Conservation (phyloP, 2,797 vertebrate species). For the Neosilurus hyrtlii region DNA sequence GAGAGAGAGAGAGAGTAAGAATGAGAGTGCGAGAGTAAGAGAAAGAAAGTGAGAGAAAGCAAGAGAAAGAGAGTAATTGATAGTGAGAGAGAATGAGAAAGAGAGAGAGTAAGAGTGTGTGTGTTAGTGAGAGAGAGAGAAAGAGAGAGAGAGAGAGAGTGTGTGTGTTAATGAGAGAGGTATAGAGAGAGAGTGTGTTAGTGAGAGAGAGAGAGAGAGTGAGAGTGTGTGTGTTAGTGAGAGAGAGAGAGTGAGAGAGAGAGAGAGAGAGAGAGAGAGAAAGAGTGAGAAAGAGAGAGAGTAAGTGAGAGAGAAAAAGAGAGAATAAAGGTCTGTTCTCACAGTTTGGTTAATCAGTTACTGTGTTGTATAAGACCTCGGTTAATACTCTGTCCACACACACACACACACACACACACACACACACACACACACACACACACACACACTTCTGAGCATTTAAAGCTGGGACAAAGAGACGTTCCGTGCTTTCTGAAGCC, state of each 20-base stretch:
- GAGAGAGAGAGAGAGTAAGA: too few species aligned
- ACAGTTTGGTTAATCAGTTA: slow-evolving; percentile 44
- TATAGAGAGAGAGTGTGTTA: too few species aligned
- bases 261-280: not conserved
- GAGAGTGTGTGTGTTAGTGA: too few species aligned
- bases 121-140: not conserved
- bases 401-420: slow-evolving; percentile 21
- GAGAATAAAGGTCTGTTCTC: slow-evolving; percentile 28
- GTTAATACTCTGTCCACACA: slow-evolving; percentile 30
- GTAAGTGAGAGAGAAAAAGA: not conserved
- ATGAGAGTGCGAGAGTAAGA: too few species aligned
- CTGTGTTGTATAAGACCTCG: slow-evolving; percentile 37
- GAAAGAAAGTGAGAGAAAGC: too few species aligned
- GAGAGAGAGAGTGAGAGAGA: too few species aligned
- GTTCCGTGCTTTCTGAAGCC: slow-evolving; percentile 32
- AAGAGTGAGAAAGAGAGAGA: not conserved
- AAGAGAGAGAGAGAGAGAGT: not conserved
- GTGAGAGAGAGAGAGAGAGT: not conserved
- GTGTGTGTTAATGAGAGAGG: too few species aligned
- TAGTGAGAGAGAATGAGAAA: not conserved
- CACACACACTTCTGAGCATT: slow-evolving; percentile 19
- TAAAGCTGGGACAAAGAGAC: slow-evolving; percentile 28
- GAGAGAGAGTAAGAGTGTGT: not conserved
- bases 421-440: not conserved
- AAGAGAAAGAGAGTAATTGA: not conserved